Evolutionary conservation across 2,888 invertebrate species (phyloP).

Genomic region (Meiosimyza platycephala): DNA sequence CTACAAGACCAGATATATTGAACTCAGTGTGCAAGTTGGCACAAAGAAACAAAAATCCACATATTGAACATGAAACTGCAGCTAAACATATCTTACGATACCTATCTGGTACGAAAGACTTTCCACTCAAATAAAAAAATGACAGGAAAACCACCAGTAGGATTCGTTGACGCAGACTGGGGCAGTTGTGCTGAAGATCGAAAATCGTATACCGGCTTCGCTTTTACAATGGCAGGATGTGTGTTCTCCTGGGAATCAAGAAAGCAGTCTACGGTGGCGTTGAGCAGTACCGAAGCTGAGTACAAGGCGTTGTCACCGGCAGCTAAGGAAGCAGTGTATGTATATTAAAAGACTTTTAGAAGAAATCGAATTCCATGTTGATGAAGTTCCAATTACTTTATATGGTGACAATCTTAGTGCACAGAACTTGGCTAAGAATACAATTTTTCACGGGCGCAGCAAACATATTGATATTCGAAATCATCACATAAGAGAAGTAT

Average conservation of each 20-base stretch:
- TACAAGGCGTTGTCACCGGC: conserved; percentile 23
- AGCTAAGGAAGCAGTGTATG: conserved; percentile 21
- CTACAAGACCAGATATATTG: conserved; percentile 41
- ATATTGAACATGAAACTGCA: conserved; percentile 41
- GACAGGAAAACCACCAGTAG: conserved; percentile 26
- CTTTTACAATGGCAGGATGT: conserved; percentile 28
- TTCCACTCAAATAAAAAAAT: conserved; percentile 20
- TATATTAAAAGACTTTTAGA: conserved; percentile 30
- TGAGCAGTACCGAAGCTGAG: conserved; percentile 33
- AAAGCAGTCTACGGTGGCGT: conserved; percentile 28
- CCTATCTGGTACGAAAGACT: conserved; percentile 19
- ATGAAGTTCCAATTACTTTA: not conserved
- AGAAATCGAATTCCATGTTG: conserved; percentile 10
- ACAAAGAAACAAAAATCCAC: conserved; percentile 42
- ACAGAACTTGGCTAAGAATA: conserved; percentile 24
- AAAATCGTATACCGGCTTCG: conserved; percentile 38
- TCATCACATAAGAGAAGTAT: conserved; percentile 30
- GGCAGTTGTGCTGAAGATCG: conserved; percentile 30
- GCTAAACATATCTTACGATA: conserved; percentile 44
- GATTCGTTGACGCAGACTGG: conserved; percentile 38
- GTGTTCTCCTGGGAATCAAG: conserved; percentile 33
- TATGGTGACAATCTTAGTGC: conserved; percentile 31
- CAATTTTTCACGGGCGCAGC: conserved; percentile 26
- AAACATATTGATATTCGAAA: conserved; percentile 28
- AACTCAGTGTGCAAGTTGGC: conserved; percentile 42